These are phyloP conservation scores for Halcyon chelicuti DNA, from an alignment of 2,797 vertebrate species.

Conservation along the genomic window DNA sequence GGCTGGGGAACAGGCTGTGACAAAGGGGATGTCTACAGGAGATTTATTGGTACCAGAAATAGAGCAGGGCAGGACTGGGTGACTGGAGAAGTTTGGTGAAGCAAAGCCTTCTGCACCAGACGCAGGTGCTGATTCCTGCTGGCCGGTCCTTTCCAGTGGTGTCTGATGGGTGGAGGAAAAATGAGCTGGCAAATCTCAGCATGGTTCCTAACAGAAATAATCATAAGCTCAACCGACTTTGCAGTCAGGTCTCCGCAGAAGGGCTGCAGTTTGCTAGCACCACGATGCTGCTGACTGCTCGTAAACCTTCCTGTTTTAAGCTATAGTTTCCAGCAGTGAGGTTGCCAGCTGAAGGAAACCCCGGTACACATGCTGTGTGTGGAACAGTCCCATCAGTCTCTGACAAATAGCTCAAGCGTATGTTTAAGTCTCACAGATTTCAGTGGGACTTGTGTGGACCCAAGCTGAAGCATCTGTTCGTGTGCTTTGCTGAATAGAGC, in stretches of 20 bases:
- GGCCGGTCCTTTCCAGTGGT: accelerated
- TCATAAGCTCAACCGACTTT: accelerated
- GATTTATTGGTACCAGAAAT: slow-evolving; percentile 49
- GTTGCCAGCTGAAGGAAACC: background rate
- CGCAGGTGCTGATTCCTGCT: background rate
- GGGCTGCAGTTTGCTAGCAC: background rate
- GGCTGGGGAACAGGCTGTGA: slow-evolving; percentile 38
- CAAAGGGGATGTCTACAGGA: slow-evolving; percentile 25
- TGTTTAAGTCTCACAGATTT: background rate
- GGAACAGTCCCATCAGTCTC: background rate
- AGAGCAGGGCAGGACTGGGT: background rate
- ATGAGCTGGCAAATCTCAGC: background rate
- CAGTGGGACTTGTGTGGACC: background rate
- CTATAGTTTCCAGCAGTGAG: background rate
- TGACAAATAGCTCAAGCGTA: background rate
- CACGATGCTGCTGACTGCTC: accelerated
- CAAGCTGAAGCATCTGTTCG: background rate
- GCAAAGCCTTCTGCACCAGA: background rate
- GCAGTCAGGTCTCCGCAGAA: background rate
- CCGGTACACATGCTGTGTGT: accelerated
- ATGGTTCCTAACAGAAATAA: accelerated
- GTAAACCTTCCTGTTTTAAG: background rate
- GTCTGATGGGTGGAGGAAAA: background rate
- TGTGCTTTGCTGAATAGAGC: background rate
- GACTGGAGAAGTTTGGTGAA: background rate